Base-by-base conservation (phyloP, 23 tunicate species). In the Clavelina lepadiformis region DNA sequence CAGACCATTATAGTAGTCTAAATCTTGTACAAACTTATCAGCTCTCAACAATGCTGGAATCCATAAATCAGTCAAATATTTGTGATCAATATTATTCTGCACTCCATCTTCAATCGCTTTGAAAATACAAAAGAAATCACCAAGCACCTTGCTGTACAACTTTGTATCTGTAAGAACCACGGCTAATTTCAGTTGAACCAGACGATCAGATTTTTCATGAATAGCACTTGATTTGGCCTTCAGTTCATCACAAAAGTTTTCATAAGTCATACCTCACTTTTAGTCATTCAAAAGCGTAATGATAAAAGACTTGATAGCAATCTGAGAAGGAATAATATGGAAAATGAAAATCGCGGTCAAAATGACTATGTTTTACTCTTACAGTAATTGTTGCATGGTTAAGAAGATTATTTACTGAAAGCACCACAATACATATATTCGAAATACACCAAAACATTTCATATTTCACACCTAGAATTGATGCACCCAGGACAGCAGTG, bases 401-500 rank as follows among this genome's bases (percentile, higher is more conserved):
- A n/a, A n/a, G n/a, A n/a, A n/a, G n/a, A n/a, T n/a, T n/a, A n/a
- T n/a, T n/a, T n/a, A n/a, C n/a, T n/a, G n/a, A n/a, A n/a, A n/a
- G n/a, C n/a, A n/a, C n/a, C n/a, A n/a, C n/a, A n/a, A n/a, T n/a
- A n/a, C n/a, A n/a, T n/a, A n/a, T n/a, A n/a, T n/a, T n/a, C n/a
- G n/a, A n/a, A n/a, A n/a, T n/a, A n/a, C n/a, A n/a, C n/a, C n/a
- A n/a, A n/a, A n/a, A n/a, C n/a, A n/a, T n/a, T 61, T 31, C 13
- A 24, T 61, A 76, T 63, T 47, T 85, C 94, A 63, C 83, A 77
- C 24, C 94, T 47, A 41, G 78, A 67, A 60, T 80, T 88, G 1
- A 85, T 52, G 54, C 99, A 93, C 13, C 99, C 99, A 28, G 99
- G 99, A 52, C 99, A 93, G 28, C 83, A 74, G 45, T 93, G 95